Evolutionary conservation across 2,797 vertebrate genomes (phyloP).

Genomic region (Silurus aristotelis): DNA sequence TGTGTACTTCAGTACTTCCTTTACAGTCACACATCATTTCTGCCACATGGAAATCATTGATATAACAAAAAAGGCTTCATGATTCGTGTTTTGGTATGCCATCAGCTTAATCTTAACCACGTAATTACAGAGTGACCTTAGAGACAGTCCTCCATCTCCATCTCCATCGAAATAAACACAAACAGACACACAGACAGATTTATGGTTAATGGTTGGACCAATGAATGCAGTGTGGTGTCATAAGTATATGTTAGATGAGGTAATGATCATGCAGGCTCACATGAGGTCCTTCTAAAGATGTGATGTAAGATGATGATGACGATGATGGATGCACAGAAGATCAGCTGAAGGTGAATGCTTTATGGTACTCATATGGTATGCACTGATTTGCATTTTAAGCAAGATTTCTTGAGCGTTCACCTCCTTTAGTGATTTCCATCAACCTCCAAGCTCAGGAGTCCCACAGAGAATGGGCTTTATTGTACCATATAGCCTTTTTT

Average conservation of each 20-base stretch:
- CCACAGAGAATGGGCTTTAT: background rate
- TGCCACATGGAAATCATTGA: too few species aligned
- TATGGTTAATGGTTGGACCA: background rate
- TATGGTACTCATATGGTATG: background rate
- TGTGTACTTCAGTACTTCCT: background rate
- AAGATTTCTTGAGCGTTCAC: background rate
- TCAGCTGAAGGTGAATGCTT: constrained; percentile 64
- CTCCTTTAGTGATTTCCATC: background rate
- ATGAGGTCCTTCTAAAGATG: background rate
- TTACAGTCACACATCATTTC: background rate
- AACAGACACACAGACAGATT: background rate
- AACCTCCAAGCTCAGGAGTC: background rate
- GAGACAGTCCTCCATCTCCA: background rate
- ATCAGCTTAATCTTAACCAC: background rate
- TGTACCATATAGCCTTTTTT: background rate
- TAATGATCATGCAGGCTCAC: background rate
- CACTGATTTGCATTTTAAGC: background rate
- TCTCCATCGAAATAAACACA: background rate
- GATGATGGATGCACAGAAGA: constrained; percentile 32
- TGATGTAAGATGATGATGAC: background rate
- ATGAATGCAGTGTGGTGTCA: background rate
- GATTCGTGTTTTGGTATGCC: background rate
- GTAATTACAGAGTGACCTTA: background rate
- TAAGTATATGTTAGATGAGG: background rate
- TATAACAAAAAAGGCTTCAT: background rate